Evolutionary conservation across 2,888 invertebrate species (phyloP), one percentile per base, ranked within the genome.

Genomic region (Tetramorium bicarinatum): DNA sequence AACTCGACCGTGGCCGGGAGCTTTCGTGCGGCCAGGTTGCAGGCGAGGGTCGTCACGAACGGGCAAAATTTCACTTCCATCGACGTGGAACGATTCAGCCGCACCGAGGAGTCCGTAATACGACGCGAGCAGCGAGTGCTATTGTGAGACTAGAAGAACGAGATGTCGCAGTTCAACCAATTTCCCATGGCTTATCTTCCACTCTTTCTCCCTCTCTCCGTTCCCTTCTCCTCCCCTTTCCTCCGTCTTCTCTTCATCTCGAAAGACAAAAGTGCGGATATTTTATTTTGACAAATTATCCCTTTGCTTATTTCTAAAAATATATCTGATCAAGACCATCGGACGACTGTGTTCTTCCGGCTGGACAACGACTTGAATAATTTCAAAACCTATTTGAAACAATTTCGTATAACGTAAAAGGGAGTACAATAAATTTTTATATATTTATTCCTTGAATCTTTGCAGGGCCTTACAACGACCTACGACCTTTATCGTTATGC

Each of bases 41-140:
- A 52, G 75, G 62, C 80, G 74, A 83, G 81, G 86, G 81, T 84
- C 84, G 80, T 87, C 88, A 81, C 82, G 82, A 81, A 83, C 72
- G 66, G 47, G 44, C 77, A 77, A 82, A 87, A 82, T 83, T 85
- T 83, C 80, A 72, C 59, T 69, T 69, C 74, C 61, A 77, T 86
- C 79, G 83, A 76, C 83, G 54, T 77, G 87, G 84, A 84, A 87
- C 84, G 81, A 82, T 84, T 61, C 76, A 56, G 34, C 38, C 54
- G 62, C 67, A 83, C 76, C 66, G 72, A 79, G 59, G 79, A 79
- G 79, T 71, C 61, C 72, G 79, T 79, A 79, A 79, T 72, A 72
- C 71, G 71, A 69, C 34, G 71, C 56, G 59, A 71, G 38, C 79
- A 59, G 79, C 79, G 59, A 79, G 59, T 61, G 72, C 79, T 79